Conservation (phyloP, 2,888 invertebrate species). For the Dolomedes plantarius region DNA sequence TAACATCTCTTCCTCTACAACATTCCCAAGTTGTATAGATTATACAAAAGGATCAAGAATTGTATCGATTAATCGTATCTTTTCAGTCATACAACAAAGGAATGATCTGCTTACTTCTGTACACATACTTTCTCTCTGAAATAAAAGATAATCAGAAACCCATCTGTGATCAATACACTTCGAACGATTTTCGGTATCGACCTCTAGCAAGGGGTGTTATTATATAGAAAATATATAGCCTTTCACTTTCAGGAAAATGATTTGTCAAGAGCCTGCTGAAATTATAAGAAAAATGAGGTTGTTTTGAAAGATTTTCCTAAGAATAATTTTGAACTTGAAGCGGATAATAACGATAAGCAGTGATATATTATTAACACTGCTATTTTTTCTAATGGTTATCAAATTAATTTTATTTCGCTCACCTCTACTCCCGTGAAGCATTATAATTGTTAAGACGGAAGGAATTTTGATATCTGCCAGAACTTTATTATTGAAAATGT, state of each 20-base stretch:
- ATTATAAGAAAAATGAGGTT: background rate
- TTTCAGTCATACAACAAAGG: background rate
- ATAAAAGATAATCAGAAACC: slow-evolving; percentile 6
- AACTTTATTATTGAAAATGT: no score
- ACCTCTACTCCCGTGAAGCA: no score
- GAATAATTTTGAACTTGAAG: background rate
- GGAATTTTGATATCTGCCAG: no score
- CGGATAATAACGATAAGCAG: background rate
- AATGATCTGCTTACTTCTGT: background rate
- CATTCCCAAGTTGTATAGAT: no score
- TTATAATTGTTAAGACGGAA: no score
- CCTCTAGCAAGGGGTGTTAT: background rate
- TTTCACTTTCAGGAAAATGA: background rate
- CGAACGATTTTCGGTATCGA: slow-evolving; percentile 2
- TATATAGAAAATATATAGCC: background rate
- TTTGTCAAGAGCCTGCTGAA: background rate
- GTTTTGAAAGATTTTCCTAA: background rate
- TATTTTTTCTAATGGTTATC: no score
- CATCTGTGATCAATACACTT: background rate
- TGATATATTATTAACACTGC: no score
- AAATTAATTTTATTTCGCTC: no score
- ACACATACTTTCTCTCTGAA: background rate
- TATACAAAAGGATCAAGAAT: no score
- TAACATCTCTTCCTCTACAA: no score
- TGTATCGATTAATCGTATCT: background rate